A percentile compares a stretch with the other conserved stretches of the same genome.
Conservation (phyloP, 2,888 invertebrate species). For the Limnephilus rhombicus region DNA sequence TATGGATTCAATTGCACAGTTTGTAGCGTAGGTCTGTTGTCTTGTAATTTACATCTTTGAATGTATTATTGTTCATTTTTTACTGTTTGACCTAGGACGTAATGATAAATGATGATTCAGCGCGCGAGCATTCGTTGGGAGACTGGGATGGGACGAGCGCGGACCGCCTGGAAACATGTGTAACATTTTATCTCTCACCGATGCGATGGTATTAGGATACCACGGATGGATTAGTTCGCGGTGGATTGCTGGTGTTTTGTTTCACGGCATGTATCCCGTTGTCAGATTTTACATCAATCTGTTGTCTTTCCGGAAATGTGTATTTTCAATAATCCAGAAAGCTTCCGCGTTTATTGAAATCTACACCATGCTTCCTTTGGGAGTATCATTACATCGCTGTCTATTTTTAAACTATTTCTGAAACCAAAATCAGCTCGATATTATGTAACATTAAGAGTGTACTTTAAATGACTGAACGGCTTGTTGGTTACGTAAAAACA, state of each 20-base stretch:
- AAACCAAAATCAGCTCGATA: background rate
- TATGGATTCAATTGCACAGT: background rate
- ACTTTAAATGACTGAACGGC: background rate
- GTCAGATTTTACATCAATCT: constrained; percentile 17
- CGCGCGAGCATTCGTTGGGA: constrained; percentile 40
- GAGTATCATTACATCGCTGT: background rate
- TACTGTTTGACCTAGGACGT: constrained; percentile 41
- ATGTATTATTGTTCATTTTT: constrained; percentile 2
- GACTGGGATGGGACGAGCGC: constrained; percentile 42
- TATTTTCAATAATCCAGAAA: constrained; percentile 22
- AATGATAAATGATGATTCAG: constrained; percentile 64
- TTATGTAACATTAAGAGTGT: no score
- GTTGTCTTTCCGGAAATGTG: constrained; percentile 22
- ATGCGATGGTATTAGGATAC: constrained; percentile 11
- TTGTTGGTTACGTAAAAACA: background rate
- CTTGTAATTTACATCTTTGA: background rate
- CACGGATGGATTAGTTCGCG: background rate
- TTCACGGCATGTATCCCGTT: background rate
- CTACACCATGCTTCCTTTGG: background rate
- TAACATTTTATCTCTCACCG: constrained; percentile 45
- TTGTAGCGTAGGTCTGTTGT: background rate
- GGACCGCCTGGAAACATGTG: constrained; percentile 38
- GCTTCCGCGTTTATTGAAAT: background rate
- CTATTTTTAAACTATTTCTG: background rate
- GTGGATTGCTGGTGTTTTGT: background rate